Evolutionary conservation across 2,888 invertebrate species (phyloP).

Genomic region (Drosophila peninsularis): DNA sequence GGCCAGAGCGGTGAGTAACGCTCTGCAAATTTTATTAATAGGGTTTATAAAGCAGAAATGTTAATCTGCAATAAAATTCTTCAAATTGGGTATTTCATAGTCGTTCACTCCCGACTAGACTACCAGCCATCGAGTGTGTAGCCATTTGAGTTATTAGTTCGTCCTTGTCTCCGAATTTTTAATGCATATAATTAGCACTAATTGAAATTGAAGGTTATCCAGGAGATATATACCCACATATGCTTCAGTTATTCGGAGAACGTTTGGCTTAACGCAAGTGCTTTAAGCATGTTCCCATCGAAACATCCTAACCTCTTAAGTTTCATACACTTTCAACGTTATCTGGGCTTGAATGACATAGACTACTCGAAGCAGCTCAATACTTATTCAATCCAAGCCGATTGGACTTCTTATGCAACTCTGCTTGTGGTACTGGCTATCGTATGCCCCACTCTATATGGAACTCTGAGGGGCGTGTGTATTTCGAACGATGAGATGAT

Average conservation of each 20-base stretch:
- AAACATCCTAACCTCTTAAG: slow-evolving; percentile 3
- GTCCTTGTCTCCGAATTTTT: neutral
- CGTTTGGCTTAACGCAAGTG: neutral
- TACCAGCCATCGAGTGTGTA: no score
- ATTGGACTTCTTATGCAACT: neutral
- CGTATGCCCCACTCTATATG: neutral
- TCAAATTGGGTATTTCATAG: no score
- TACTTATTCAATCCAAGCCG: slow-evolving; percentile 5
- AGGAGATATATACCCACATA: neutral
- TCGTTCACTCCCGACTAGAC: no score
- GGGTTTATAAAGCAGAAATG: no score
- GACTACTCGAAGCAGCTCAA: slow-evolving; percentile 4
- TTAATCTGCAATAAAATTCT: no score
- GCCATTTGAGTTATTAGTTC: slow-evolving; percentile 9
- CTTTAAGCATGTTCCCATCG: neutral
- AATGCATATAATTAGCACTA: neutral
- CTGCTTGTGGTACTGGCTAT: neutral
- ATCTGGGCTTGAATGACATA: slow-evolving; percentile 23
- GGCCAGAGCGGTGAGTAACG: slow-evolving; percentile 24
- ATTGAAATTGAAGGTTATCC: neutral
- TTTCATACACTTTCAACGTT: slow-evolving; percentile 31
- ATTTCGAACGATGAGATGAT: slow-evolving; percentile 7
- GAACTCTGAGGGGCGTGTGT: neutral
- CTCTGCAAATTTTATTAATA: no score
- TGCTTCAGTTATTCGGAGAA: neutral